Evolutionary conservation across 2,797 vertebrate species (phyloP).

Genomic region (Botia kubotai): DNA sequence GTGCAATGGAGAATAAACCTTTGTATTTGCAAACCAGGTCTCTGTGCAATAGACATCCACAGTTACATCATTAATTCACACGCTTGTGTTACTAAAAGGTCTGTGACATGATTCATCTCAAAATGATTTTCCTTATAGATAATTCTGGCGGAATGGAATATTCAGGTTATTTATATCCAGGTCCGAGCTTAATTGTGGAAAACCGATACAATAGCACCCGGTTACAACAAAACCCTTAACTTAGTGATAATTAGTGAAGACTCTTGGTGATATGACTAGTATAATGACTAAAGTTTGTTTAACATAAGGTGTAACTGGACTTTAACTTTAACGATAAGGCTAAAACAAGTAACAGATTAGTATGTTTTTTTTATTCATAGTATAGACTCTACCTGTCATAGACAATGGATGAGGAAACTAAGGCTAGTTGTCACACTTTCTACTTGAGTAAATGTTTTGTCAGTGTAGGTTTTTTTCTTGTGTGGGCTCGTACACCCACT

Average conservation of each 20-base stretch:
- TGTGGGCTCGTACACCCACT: background rate
- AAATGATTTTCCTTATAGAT: background rate
- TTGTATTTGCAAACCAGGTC: conserved; percentile 17
- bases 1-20: conserved; percentile 10
- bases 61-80: conserved; percentile 11
- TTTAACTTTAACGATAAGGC: background rate
- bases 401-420: too few relatives aligned
- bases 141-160: background rate
- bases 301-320: background rate
- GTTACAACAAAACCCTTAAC: background rate
- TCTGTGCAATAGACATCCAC: conserved; percentile 18
- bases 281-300: background rate
- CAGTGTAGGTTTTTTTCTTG: background rate
- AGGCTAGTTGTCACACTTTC: too few relatives aligned
- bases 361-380: background rate
- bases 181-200: too few relatives aligned
- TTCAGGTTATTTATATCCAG: background rate
- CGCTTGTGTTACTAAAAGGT: background rate
- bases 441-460: background rate
- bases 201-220: background rate
- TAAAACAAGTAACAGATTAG: background rate
- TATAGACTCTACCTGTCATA: too few relatives aligned
- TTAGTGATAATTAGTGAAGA: background rate
- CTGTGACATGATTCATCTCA: background rate
- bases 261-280: background rate